These are phyloP conservation scores for Meloidogyne chitwoodi DNA, from an alignment of 1,140 invertebrate genomes.

Conservation along the genomic window DNA sequence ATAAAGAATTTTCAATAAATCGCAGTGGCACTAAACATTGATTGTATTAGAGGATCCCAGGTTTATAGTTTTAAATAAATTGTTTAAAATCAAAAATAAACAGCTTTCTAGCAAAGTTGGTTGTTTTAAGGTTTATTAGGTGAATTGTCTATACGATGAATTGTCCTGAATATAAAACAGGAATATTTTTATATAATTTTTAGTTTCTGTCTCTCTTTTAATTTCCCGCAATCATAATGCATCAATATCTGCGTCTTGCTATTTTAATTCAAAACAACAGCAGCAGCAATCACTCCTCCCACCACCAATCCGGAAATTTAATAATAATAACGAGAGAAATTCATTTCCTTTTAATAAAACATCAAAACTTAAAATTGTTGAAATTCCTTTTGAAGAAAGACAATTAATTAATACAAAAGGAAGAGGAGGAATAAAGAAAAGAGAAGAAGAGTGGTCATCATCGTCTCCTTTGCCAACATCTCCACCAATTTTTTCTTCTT, in stretches of 20 bases:
- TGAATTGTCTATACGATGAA: too few relatives aligned
- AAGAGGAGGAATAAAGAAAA: background rate
- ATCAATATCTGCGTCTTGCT: slow-evolving; percentile 26
- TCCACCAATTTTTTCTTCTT: background rate
- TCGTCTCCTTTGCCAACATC: background rate
- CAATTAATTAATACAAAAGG: background rate
- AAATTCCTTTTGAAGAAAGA: slow-evolving; percentile 10
- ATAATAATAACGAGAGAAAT: background rate
- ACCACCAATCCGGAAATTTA: background rate
- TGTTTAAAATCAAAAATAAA: too few relatives aligned
- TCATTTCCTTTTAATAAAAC: background rate
- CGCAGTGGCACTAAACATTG: too few relatives aligned
- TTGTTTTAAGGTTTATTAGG: too few relatives aligned
- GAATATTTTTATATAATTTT: background rate
- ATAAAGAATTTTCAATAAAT: too few relatives aligned
- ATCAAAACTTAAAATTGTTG: background rate
- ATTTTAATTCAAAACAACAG: background rate
- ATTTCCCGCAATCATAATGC: slow-evolving; percentile 22
- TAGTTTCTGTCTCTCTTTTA: slow-evolving; percentile 17
- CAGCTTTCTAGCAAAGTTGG: too few relatives aligned
- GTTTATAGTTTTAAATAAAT: too few relatives aligned
- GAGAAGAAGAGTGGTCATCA: background rate
- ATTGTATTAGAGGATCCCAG: too few relatives aligned
- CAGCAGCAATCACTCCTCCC: too few relatives aligned
- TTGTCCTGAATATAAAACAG: background rate